A percentile compares a stretch with the other conserved stretches of the same genome.
Evolutionary conservation across 1,140 invertebrate species (phyloP).

Genomic region (Penaeus vannamei): DNA sequence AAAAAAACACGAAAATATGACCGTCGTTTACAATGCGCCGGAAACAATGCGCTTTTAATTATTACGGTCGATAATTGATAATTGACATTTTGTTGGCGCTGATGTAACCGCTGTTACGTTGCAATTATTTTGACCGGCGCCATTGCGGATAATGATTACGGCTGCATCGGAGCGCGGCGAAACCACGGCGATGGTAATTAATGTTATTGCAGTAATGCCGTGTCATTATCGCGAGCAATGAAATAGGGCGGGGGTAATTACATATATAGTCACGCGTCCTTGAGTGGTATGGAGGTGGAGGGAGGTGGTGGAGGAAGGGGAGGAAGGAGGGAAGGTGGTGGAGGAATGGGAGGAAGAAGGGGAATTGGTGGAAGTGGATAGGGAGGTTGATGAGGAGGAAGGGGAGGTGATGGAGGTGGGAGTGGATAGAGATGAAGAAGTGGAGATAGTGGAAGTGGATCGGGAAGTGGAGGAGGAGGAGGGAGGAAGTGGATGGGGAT

Average conservation of each 20-base stretch:
- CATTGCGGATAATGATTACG: no score
- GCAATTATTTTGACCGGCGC: no score
- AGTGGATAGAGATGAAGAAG: constrained; percentile 1
- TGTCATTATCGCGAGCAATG: neutral
- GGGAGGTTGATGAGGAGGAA: neutral
- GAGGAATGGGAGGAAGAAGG: no score
- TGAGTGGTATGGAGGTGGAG: neutral
- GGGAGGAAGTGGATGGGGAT: neutral
- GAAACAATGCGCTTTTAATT: no score
- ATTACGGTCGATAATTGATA: no score
- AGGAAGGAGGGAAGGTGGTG: neutral
- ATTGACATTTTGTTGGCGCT: no score
- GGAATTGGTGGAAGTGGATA: neutral
- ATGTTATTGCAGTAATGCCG: no score
- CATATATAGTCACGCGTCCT: constrained; percentile 3
- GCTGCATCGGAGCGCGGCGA: no score
- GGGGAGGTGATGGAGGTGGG: neutral
- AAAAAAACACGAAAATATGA: no score
- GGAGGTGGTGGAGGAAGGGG: neutral
- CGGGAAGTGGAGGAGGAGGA: neutral
- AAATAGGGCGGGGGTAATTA: constrained; percentile 4
- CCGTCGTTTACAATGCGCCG: no score
- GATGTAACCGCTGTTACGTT: no score
- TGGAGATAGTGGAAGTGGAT: neutral
- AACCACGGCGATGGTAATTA: no score